Percentiles rank a stretch among this genome's conserved stretches.
Evolutionary conservation across 2,888 invertebrate genomes (phyloP).

Genomic region (Nomada flava): DNA sequence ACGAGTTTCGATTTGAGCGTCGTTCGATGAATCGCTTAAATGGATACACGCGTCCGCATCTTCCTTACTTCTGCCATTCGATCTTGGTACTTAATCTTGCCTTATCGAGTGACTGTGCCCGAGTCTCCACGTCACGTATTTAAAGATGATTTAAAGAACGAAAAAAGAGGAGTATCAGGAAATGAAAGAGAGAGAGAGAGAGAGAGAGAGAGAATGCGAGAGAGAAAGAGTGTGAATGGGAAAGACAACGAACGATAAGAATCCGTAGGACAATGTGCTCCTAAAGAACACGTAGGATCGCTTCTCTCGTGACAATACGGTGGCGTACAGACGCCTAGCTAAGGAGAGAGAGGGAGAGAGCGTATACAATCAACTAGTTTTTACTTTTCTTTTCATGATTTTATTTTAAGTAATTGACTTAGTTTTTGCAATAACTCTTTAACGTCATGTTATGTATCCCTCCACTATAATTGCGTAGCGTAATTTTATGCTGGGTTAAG

Average conservation of each 20-base stretch:
- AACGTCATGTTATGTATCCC: constrained; percentile 28
- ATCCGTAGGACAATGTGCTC: constrained; percentile 45
- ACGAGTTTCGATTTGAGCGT: not conserved
- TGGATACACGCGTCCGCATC: constrained; percentile 2
- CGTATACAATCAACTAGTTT: constrained; percentile 47
- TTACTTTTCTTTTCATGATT: constrained; percentile 3
- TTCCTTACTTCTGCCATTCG: constrained; percentile 41
- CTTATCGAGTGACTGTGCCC: constrained; percentile 59
- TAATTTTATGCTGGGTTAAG: constrained; percentile 51
- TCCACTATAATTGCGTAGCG: constrained; percentile 39
- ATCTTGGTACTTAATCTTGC: constrained; percentile 60
- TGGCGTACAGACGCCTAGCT: constrained; percentile 62
- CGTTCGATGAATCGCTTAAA: not conserved
- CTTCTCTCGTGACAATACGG: constrained; percentile 64
- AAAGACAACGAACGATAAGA: constrained; percentile 41
- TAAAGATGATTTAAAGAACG: constrained; percentile 31
- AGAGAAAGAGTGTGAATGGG: constrained; percentile 27
- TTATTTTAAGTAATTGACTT: constrained; percentile 14
- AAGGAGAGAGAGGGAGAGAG: constrained; percentile 63
- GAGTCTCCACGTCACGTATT: constrained; percentile 26
- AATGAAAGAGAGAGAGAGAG: constrained; percentile 18
- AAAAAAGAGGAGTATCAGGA: not conserved
- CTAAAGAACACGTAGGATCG: constrained; percentile 50
- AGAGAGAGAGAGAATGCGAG: constrained; percentile 32
- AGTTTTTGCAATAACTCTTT: constrained; percentile 24